Base-by-base conservation (phyloP, 2,797 vertebrate genomes). In the Tolypeutes matacus region DNA sequence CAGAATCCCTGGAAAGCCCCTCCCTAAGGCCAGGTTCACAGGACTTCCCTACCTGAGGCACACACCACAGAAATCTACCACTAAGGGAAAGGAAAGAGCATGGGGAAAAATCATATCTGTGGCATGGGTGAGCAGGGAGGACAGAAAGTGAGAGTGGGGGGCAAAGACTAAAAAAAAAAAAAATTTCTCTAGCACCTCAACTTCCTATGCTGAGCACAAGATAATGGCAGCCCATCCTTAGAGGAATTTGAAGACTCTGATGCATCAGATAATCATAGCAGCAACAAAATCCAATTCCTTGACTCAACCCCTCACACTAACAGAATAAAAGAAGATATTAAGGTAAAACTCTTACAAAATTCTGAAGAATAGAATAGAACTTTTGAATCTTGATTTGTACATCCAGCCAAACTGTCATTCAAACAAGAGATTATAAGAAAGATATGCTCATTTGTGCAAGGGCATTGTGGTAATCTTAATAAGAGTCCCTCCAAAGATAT, bases 381-480 rank as follows among this genome's bases (percentile, higher is more conserved):
- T 10, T 76, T 91, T 53, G 29, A 58, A 88, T 31, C 64, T 84
- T 62, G 53, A 73, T n/a, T 14, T 31, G 23, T 69, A 67, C 12
- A 49, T 42, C 27, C 21, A 92, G 27, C 15, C 42, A 78, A 81
- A 77, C 21, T 91, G 20, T 81, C 58, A 53, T 46, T 76, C 31
- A 60, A 78, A 60, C 14, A 84, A 91, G 29, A 82, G 64, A 90
- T 75, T 69, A n/a, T 3, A 81, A 78, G 62, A 72, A 86, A 73
- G 17, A 51, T 13, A 39, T 15, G 9, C n/a, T 78, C 14, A 58
- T 75, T 29, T 90, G 72, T 18, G n/a, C 58, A 81, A 85, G 6
- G 42, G 4, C 34, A 36, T 27, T 23, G 5, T 49, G 25, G 29
- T 34, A 36, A 23, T 13, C 36, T 75, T 29, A 65, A 53, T 58